phyloP scores from a whole-genome alignment of 2,113 vertebrate species.

The Laticauda laticaudata region DNA sequence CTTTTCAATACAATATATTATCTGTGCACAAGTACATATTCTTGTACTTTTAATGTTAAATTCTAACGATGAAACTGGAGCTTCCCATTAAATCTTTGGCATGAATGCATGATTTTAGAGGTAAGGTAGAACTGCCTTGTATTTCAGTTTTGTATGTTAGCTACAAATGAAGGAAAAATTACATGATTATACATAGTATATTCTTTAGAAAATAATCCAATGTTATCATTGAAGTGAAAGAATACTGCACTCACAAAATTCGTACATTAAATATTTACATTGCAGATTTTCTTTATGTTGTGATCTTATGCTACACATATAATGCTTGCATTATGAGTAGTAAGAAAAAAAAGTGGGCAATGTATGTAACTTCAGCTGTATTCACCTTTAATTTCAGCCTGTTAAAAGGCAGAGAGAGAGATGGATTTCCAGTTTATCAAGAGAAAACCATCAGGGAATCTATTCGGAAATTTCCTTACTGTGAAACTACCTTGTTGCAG shows the following conservation, averaged over 20 bases:
- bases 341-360: background rate
- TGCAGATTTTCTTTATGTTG: accelerated
- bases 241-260: background rate
- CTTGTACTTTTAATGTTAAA: background rate
- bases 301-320: background rate
- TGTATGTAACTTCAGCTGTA: background rate
- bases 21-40: background rate
- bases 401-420: conserved; percentile 86
- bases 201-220: background rate
- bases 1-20: background rate
- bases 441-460: conserved; percentile 94
- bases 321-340: background rate
- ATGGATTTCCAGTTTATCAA: conserved; percentile 90
- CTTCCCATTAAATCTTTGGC: background rate
- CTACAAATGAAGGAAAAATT: background rate
- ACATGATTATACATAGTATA: background rate
- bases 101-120: background rate
- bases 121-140: background rate
- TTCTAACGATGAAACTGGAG: background rate
- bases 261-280: background rate
- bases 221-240: background rate
- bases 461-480: conserved; percentile 94
- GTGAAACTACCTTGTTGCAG: conserved; percentile 92
- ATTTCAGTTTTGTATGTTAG: background rate
- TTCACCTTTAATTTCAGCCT: conserved; percentile 72